Percentiles rank a stretch among this genome's conserved stretches.
These are phyloP conservation scores for Rhincodon typus DNA, from an alignment of 2,797 vertebrate species.

Conservation along the genomic window DNA sequence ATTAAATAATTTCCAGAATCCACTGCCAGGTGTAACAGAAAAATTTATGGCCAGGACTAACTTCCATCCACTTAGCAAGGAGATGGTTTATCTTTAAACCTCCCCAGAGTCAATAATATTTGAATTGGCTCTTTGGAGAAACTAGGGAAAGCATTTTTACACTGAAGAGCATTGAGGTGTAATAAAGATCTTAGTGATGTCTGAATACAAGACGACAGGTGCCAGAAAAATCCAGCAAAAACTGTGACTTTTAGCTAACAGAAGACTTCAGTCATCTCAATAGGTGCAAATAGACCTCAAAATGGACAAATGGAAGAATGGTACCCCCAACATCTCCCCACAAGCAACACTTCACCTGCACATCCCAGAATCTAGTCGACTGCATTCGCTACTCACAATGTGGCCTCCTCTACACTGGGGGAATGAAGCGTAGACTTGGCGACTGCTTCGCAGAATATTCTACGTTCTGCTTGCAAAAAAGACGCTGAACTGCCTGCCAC, in stretches of 20 bases:
- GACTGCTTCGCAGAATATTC: too few species aligned
- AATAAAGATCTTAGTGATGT: background rate
- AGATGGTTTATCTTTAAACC: background rate
- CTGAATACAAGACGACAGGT: background rate
- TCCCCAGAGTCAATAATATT: background rate
- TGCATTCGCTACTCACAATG: too few species aligned
- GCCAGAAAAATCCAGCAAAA: background rate
- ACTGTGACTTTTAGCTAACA: background rate
- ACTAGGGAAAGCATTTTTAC: background rate
- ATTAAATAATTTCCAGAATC: background rate
- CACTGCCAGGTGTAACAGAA: too few species aligned
- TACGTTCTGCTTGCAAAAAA: too few species aligned
- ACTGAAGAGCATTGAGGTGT: background rate
- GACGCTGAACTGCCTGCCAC: too few species aligned
- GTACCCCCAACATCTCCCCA: too few species aligned
- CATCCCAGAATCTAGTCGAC: too few species aligned
- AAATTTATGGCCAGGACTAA: background rate
- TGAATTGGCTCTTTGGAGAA: background rate
- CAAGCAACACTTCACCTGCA: too few species aligned
- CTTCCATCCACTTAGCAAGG: background rate
- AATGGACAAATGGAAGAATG: background rate
- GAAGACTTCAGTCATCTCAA: background rate
- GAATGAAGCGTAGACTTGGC: too few species aligned
- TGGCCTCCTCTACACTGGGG: too few species aligned
- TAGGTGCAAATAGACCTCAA: background rate